Evolutionary conservation across 2,113 vertebrate species (phyloP).

Genomic region (Bubo scandiacus): DNA sequence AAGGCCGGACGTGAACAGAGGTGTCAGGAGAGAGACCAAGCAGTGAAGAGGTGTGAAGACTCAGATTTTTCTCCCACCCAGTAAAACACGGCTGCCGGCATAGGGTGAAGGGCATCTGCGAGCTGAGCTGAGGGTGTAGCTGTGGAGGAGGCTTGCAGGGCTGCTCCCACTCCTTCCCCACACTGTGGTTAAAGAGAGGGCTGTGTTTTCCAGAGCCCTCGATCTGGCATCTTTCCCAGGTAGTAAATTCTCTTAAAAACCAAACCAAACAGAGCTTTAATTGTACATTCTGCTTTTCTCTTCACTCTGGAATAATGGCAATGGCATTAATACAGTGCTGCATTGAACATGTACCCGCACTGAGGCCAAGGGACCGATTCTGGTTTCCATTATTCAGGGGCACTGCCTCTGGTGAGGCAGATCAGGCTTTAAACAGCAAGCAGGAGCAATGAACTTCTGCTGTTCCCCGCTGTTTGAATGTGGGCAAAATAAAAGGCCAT

Average conservation of each 20-base stretch:
- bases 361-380: constrained; percentile 13
- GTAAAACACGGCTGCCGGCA: neutral
- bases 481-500: constrained; percentile 61
- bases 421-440: constrained; percentile 41
- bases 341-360: neutral
- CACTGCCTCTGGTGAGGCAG: constrained; percentile 2
- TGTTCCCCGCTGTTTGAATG: constrained; percentile 54
- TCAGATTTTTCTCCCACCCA: neutral
- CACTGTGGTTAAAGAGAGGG: neutral
- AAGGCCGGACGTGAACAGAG: neutral
- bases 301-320: constrained; percentile 3
- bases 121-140: neutral
- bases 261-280: constrained; percentile 32
- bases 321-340: neutral
- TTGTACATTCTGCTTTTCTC: constrained; percentile 49
- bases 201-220: constrained; percentile 26
- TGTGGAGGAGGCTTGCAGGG: neutral
- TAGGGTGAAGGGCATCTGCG: neutral
- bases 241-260: constrained; percentile 40
- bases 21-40: neutral
- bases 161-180: neutral
- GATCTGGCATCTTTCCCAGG: neutral
- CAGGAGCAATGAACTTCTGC: constrained; percentile 47
- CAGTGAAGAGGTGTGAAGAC: neutral
- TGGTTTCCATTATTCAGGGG: constrained; percentile 6